Evolutionary conservation across 2,797 vertebrate species (phyloP), one percentile per base, ranked within the genome.

Genomic region (Acipenser transmontanus): DNA sequence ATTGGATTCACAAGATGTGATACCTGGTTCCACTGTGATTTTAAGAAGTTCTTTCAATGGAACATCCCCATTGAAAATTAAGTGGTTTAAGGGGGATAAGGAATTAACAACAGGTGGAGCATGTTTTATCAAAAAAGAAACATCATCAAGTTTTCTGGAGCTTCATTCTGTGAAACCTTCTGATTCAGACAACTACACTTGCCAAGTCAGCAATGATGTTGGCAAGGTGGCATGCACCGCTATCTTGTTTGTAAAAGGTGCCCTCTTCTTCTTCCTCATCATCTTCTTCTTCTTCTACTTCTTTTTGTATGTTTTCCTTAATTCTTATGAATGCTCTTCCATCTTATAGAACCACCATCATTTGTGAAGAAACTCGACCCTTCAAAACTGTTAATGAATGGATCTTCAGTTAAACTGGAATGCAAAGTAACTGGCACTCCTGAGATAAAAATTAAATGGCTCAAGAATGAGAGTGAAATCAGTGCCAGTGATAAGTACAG

Each of bases 221-320:
- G 97, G 97, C 66, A 91, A 89, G 65, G 91, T 92, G 82, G 89
- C 91, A 62, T 91, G 93, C 83, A 92, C 87, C 49, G 79, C 90
- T 71, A 86, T 86, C 69, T 88, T 99, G 66, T 97, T 98, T 88
- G 96, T 99, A 1, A 99, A 99, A 99, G 97, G 97, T 92, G 94
- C 85, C 0, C 74, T 68, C 63, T 34, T 77, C 69, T 80, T 82
- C 67, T 80, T 73, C 52, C 61, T 60, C n/a, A 61, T 66, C 70
- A 74, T 74, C 14, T 7, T 51, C 67, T 69, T 66, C 67, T 61
- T 17, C 34, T 49, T 13, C 17, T 47, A 1, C 51, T 49, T 69
- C 68, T 72, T 82, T 68, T 76, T 3, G 62, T n/a, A 2, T 70
- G 62, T 74, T 81, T 73, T 82, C 77, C 69, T 49, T 34, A 3